These are phyloP conservation scores for Syngnathus typhle DNA, from an alignment of 2,113 vertebrate genomes.

Conservation along the genomic window DNA sequence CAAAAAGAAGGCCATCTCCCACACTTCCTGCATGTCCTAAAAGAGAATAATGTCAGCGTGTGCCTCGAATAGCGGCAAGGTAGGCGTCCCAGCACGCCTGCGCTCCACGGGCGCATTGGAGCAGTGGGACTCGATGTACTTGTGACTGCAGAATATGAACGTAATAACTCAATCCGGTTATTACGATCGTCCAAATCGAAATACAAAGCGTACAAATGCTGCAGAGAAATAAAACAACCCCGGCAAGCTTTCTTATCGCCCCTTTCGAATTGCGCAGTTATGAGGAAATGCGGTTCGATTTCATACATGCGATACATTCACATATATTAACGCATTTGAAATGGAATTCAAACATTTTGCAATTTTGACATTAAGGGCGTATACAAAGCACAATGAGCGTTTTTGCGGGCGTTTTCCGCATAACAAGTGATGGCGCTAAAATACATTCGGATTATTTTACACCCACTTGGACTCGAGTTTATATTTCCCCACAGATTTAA, in stretches of 20 bases:
- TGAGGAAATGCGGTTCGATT: constrained; percentile 18
- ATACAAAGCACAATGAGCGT: background rate
- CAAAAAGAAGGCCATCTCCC: background rate
- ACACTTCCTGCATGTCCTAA: background rate
- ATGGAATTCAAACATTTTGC: background rate
- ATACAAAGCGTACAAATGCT: constrained; percentile 22
- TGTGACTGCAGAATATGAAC: constrained; percentile 26
- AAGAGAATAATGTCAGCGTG: constrained; percentile 1
- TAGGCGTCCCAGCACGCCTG: constrained; percentile 29
- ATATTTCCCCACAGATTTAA: background rate
- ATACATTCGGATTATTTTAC: background rate
- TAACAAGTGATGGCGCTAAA: background rate
- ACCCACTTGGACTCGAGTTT: background rate
- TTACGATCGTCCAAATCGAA: constrained; percentile 26
- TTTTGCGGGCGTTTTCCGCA: constrained; percentile 47
- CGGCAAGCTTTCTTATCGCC: constrained; percentile 6
- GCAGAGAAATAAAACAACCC: background rate
- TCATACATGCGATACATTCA: constrained; percentile 1
- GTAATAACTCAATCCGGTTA: constrained; percentile 31
- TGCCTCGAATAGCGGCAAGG: background rate
- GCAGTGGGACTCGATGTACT: constrained; percentile 12
- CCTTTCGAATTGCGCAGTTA: constrained; percentile 59
- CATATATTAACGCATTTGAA: background rate
- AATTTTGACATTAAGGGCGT: background rate
- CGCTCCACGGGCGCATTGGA: constrained; percentile 23